Base-by-base conservation (phyloP, 2,888 invertebrate genomes). In the Lysandra coridon region DNA sequence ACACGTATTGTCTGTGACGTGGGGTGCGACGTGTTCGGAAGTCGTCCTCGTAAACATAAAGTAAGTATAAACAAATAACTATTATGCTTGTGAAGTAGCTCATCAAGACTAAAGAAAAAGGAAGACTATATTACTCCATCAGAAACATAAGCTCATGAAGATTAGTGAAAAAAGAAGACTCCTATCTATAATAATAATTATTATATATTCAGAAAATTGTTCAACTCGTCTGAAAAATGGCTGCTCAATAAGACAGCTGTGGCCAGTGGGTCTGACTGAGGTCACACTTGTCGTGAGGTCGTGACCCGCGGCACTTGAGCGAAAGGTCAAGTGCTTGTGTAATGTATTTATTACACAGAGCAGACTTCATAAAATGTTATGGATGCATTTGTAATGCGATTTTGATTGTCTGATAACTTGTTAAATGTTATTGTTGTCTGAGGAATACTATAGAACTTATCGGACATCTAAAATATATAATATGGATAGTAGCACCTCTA, bases 281-380 rank as follows among this genome's bases (percentile, higher is more conserved):
- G 74, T 74, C 74, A 74, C 74, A 40, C 74, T 74, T 44, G 74
- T 44, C 23, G 44, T 23, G 14, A 23, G 74, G 74, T 74, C 74
- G 44, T 23, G 74, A 69, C 69, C 69, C 14, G 74, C 74, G 74
- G 12, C 69, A 69, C 69, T 69, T 69, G 12, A 73, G 17, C 73
- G 37, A 74, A 44, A 74, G 44, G 74, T 74, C 74, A 74, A 57
- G 23, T 69, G 49, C 64, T 44, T 17, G 44, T 23, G 40, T 17
- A n/a, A 64, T 14, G 44, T 79, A 73, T 73, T 37, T 79, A 73
- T 73, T 37, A 73, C 49, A 37, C 37, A 37, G 33, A 14, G 33
- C 69, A 69, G 69, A 69, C 33, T 69, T 33, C 69, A 64, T 69
- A 69, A 69, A 69, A 69, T 17, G 33, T 69, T 33, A 69, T 69